Base-by-base conservation (phyloP, 30 jellyfish, hydroid and myxozoan species). In the Nemopilema nomurai region DNA sequence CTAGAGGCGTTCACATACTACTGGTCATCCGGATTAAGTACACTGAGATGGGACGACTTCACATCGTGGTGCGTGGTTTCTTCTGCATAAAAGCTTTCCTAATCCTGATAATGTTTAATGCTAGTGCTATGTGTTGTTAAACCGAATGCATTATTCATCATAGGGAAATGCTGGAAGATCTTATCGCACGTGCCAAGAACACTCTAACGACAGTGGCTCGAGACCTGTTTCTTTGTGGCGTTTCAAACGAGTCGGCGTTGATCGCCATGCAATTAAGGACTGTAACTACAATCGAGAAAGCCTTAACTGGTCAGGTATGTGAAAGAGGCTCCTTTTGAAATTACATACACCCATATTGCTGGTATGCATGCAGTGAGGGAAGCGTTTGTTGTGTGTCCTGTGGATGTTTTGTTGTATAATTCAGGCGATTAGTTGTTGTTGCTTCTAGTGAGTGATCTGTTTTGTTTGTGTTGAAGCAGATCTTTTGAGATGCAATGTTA, bases 1-100 rank as follows among this genome's bases (percentile, higher is more conserved):
- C 65, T 95, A 90, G 97, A 95, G 62, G 99, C 99, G 13, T 69
- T 95, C 69, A 90, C 99, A 3, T 71, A 90, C 82, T 95, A 95
- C 66, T 95, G 99, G 99, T 90, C 97, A 24, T 95, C 99, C 18
- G 99, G 99, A 24, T 72, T 95, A 41, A 95, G 86, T 69, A 95
- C 99, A 0, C 70, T 95, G 89, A 95, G n/a, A n/a, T n/a, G n/a
- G n/a, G n/a, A n/a, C n/a, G n/a, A n/a, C n/a, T n/a, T n/a, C 87
- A 76, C 99, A 6, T 89, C 96, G 1, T 95, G 99, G 99, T 90
- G 71, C 65, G 97, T 81, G 0, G 9, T 19, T 64, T 8, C 16
- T n/a, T n/a, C n/a, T n/a, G n/a, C n/a, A n/a, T n/a, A n/a, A n/a
- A n/a, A n/a, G n/a, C n/a, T n/a, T n/a, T n/a, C n/a, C n/a, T n/a